A percentile compares a stretch with the other conserved stretches of the same genome.
phyloP scores from a whole-genome alignment of 2,797 vertebrate species.

The Lepilemur septentrionalis region DNA sequence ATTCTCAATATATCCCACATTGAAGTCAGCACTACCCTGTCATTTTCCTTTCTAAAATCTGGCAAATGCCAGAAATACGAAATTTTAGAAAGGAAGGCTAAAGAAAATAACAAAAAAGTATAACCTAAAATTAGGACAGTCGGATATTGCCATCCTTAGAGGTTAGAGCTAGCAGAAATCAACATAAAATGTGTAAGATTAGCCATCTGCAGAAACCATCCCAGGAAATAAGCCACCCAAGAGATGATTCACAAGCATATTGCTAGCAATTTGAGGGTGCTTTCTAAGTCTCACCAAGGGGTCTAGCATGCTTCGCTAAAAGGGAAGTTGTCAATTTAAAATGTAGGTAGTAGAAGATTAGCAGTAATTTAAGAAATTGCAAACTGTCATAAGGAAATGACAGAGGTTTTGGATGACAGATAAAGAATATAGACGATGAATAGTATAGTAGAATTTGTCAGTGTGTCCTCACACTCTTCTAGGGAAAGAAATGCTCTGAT shows the following conservation, averaged over 20 bases:
- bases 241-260: slow-evolving; percentile 67
- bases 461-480: not conserved
- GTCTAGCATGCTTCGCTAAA: slow-evolving; percentile 37
- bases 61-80: not conserved
- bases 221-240: slow-evolving; percentile 60
- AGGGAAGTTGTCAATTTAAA: slow-evolving; percentile 69
- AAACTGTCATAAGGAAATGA: slow-evolving; percentile 71
- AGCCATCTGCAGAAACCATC: slow-evolving; percentile 67
- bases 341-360: slow-evolving; percentile 69
- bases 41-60: not conserved
- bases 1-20: not conserved
- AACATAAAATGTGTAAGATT: slow-evolving; percentile 54
- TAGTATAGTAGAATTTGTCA: slow-evolving; percentile 8
- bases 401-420: slow-evolving; percentile 52
- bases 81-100: slow-evolving; percentile 48
- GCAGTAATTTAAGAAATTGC: slow-evolving; percentile 75
- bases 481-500: not conserved
- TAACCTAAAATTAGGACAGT: slow-evolving; percentile 59
- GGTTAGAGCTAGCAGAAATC: slow-evolving; percentile 37
- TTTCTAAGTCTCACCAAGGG: slow-evolving; percentile 63
- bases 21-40: not conserved
- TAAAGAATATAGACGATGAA: slow-evolving; percentile 41
- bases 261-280: slow-evolving; percentile 57
- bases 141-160: slow-evolving; percentile 34
- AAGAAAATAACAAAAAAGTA: not conserved